These are phyloP conservation scores for Ridgeia piscesae DNA, from an alignment of 1,140 invertebrate genomes.

Conservation along the genomic window DNA sequence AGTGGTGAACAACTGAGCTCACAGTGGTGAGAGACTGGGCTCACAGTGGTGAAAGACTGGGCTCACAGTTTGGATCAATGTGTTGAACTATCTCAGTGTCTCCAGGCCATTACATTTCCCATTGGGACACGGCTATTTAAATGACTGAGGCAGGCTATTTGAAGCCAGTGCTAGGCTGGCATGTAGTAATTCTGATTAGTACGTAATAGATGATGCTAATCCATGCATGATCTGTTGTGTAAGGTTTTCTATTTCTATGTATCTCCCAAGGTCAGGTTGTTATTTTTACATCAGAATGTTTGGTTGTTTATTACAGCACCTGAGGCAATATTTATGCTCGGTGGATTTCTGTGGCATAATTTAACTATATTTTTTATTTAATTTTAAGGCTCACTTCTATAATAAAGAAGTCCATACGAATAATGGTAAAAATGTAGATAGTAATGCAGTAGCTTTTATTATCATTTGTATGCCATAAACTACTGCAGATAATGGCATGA, in stretches of 20 bases:
- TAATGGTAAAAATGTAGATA: no score
- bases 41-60: neutral
- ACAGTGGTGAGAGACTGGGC: neutral
- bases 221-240: neutral
- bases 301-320: no score
- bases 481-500: no score
- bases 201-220: neutral
- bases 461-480: no score
- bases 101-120: neutral
- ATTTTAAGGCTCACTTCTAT: no score
- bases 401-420: no score
- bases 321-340: no score
- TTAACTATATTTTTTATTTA: no score
- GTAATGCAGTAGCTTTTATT: no score
- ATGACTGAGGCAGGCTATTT: neutral
- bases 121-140: neutral
- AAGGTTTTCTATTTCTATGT: neutral
- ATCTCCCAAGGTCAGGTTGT: neutral
- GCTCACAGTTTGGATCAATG: neutral
- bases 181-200: neutral
- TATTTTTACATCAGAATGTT: no score
- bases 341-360: no score
- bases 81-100: neutral
- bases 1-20: neutral
- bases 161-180: neutral